A percentile compares a stretch with the other conserved stretches of the same genome.
Conservation (phyloP, 2,113 vertebrate species). For the Pimephales promelas region DNA sequence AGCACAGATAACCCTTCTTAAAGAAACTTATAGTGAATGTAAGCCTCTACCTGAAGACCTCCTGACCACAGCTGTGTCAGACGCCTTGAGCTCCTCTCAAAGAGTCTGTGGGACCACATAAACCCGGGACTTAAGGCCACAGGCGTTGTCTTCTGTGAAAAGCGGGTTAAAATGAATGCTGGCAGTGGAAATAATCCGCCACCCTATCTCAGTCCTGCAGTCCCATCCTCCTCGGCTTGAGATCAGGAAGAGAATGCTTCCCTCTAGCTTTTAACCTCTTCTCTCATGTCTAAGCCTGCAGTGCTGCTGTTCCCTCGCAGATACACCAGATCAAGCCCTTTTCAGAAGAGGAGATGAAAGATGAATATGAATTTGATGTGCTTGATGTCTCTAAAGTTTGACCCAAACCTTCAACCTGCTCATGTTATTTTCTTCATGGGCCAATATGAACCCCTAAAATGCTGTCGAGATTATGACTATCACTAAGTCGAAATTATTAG, state of each 20-base stretch:
- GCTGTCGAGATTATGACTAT: neutral
- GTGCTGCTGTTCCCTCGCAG: slow-evolving; percentile 6
- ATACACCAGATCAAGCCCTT: neutral
- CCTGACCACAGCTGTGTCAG: neutral
- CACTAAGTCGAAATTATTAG: neutral
- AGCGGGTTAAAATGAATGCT: slow-evolving; percentile 17
- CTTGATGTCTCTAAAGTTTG: slow-evolving; percentile 18
- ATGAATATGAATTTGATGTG: slow-evolving; percentile 26
- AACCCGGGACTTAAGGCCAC: slow-evolving; percentile 6
- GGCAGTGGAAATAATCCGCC: neutral
- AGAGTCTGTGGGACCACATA: neutral
- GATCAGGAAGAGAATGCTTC: neutral
- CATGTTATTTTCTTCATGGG: neutral
- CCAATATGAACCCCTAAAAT: neutral
- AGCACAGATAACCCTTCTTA: slow-evolving; percentile 6
- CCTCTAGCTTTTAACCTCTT: slow-evolving; percentile 10
- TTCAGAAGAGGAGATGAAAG: neutral
- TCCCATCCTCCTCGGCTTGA: neutral
- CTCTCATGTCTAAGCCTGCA: slow-evolving; percentile 36
- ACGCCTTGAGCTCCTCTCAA: neutral
- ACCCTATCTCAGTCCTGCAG: slow-evolving; percentile 11
- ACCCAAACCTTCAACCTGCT: neutral
- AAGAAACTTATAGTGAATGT: neutral
- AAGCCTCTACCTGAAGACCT: neutral
- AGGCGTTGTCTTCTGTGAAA: neutral